Base-by-base conservation (phyloP, 2,888 invertebrate species). In the Anticlea derivata region DNA sequence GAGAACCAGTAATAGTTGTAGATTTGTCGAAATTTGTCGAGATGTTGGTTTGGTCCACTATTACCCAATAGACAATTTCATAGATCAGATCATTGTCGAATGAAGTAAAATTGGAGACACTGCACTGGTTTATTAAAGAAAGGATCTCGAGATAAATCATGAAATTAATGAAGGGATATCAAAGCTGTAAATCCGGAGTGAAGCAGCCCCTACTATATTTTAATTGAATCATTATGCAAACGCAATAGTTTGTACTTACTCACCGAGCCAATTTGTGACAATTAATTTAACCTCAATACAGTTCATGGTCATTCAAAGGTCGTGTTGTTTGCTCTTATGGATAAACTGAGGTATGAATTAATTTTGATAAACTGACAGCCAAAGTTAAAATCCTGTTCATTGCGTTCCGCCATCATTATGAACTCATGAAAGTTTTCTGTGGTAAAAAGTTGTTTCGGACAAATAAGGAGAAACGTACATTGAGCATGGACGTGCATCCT, bases 241-340 rank as follows among this genome's bases (percentile, higher is more conserved):
- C 67, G 55, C 60, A 46, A 24, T 60, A 61, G 69, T 72, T 1
- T 4, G n/a, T 12, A 13, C 35, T 12, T 5, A 26, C 23, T 29
- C 23, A 71, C 66, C 70, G 54, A 62, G 70, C 68, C 78, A 78
- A 80, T 75, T 73, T 61, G 65, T 66, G 82, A 78, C 85, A 84
- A 86, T 85, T 83, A 80, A 78, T 80, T 88, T 87, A 86, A 88
- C 88, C 87, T 75, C 81, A 82, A 68, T 38, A 48, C 8, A 52
- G 55, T 55, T 60, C 61, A 62, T 50, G 61, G 56, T 40, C 46
- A 33, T 29, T n/a, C 37, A 47, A 50, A 59, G 57, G 59, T 50
- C 51, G 46, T 48, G 54, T 51, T 54, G 46, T 53, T 38, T 43
- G 30, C 27, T 39, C 37, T 13, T 4, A 13, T 43, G 8, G 29